Base-by-base conservation (phyloP, 2,797 vertebrate species). In the Xenentodon cancila region DNA sequence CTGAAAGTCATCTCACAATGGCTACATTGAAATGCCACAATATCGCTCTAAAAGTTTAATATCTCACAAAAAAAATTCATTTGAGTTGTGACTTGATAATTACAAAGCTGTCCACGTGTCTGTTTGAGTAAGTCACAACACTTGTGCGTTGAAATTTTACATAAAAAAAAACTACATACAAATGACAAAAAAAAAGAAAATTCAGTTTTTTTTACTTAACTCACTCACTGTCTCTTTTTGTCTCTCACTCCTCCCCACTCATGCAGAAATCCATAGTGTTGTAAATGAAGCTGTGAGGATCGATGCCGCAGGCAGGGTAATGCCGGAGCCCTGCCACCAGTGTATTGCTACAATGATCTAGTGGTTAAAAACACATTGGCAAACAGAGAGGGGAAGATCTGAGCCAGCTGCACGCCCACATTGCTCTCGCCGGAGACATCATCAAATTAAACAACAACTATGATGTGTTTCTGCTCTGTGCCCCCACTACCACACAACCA, bases 391-490 rank as follows among this genome's bases (percentile, higher is more conserved):
- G 59, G 81, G 77, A 72, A 77, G 83, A 90, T 90, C 84, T 74
- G 83, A 84, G 87, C 79, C 88, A 87, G 82, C 75, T 79, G 82
- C 83, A 90, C 88, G 84, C 91, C 87, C 88, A 90, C 89, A 75
- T 77, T 52, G 84, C 80, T 84, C 80, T 90, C 89, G 45, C 84
- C 61, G 75, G 88, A 88, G 85, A 90, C 88, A 89, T 85, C 80
- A 88, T 90, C 88, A 90, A 91, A 91, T 91, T 92, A 90, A 90
- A 87, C 84, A 88, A 87, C 85, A 88, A 83, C 88, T 87, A 89
- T 89, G 83, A 89, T 89, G 84, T 84, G 75, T 90, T 88, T 89
- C 86, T 87, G 82, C 82, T 84, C 74, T 53, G 75, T 81, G 80
- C 84, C 78, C 83, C 68, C 46, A 48, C 70, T 74, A 77, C 76